Conservation (phyloP, 64 coral and sea anemone species). For the Stichodactyla mertensii region DNA sequence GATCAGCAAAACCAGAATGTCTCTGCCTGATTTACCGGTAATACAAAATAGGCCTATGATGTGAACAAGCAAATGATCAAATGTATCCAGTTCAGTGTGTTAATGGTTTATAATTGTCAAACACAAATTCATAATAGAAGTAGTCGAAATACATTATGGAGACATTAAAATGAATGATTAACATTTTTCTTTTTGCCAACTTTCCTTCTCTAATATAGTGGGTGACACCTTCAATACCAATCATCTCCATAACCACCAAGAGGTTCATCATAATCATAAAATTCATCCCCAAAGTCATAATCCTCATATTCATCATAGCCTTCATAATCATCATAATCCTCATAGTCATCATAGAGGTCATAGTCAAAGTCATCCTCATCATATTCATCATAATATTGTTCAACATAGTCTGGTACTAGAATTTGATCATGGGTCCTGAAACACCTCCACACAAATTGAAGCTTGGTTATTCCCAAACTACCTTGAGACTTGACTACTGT, state of each 20-base stretch:
- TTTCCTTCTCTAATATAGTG: no score
- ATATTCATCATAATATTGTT: slow-evolving; percentile 1
- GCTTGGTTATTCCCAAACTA: slow-evolving; percentile 66
- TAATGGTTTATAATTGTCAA: no score
- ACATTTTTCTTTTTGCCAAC: no score
- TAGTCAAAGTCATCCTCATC: slow-evolving; percentile 8
- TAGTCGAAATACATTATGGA: no score
- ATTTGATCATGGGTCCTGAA: slow-evolving; percentile 37
- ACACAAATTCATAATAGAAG: no score
- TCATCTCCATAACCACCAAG: neutral
- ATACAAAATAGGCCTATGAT: no score
- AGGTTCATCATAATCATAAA: neutral
- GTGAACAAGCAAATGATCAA: neutral
- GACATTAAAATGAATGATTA: no score
- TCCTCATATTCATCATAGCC: slow-evolving; percentile 5
- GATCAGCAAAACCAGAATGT: no score
- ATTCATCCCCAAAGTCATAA: slow-evolving; percentile 17
- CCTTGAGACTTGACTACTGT: slow-evolving; percentile 60
- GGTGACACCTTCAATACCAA: neutral
- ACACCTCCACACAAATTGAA: slow-evolving; percentile 68
- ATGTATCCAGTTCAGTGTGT: neutral
- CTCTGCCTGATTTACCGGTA: no score
- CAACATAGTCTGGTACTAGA: neutral
- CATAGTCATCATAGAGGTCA: slow-evolving; percentile 31
- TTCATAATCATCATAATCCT: slow-evolving; percentile 23